Evolutionary conservation across 2,797 vertebrate species (phyloP).

Genomic region (Arremon aurantiirostris): DNA sequence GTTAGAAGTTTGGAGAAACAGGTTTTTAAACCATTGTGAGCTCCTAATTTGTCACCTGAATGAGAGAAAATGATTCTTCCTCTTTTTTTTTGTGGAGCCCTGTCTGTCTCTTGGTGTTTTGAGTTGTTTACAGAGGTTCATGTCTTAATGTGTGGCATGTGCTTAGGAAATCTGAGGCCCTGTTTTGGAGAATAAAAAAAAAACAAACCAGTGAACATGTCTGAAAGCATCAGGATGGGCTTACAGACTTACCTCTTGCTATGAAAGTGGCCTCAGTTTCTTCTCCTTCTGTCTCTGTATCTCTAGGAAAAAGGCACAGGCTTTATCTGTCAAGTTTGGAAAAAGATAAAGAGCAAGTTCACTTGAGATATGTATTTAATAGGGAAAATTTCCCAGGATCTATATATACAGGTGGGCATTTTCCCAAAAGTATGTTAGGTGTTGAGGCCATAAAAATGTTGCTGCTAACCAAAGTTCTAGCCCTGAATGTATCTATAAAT

Average conservation of each 20-base stretch:
- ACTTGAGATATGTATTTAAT: background rate
- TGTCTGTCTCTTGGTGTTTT: background rate
- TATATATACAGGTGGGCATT: background rate
- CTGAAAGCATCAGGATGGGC: background rate
- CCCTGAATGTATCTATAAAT: background rate
- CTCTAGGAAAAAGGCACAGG: background rate
- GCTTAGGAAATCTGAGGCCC: background rate
- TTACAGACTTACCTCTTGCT: background rate
- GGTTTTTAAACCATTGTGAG: background rate
- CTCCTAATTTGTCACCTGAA: background rate
- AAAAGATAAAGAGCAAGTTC: background rate
- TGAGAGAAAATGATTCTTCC: background rate
- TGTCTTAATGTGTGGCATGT: background rate
- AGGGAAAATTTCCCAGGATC: background rate
- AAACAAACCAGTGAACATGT: fast-evolving
- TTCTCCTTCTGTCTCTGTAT: background rate
- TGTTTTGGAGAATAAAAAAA: background rate
- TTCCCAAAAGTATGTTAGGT: background rate
- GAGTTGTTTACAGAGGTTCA: background rate
- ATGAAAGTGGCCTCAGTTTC: background rate
- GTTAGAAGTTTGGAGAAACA: background rate
- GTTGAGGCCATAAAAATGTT: background rate
- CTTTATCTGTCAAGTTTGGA: background rate
- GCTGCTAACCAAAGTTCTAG: constrained; percentile 13
- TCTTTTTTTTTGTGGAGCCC: background rate